phyloP scores from a whole-genome alignment of 2,888 invertebrate species.

The Molorchus minor region DNA sequence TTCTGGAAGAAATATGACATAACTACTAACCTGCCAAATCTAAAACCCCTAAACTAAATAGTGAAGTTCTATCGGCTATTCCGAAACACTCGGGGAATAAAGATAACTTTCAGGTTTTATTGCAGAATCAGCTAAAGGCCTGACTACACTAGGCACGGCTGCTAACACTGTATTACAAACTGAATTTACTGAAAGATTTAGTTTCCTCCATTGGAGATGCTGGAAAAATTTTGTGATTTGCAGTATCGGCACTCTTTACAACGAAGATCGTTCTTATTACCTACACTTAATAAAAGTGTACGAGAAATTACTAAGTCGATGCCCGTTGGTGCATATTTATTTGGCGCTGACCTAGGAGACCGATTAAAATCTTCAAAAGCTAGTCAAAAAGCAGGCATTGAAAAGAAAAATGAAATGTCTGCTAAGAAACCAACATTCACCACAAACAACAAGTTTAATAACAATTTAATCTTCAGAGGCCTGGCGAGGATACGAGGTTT shows the following conservation, averaged over 20 bases:
- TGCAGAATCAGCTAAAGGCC: not conserved
- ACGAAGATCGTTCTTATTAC: not conserved
- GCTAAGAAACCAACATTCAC: not conserved
- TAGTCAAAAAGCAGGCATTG: not conserved
- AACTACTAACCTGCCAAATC: too few species aligned
- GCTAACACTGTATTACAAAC: not conserved
- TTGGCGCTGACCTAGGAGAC: conserved; percentile 12
- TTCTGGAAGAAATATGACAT: too few species aligned
- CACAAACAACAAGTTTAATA: not conserved
- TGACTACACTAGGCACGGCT: not conserved
- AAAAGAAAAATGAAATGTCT: not conserved
- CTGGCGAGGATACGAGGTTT: not conserved
- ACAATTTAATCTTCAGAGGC: conserved; percentile 6
- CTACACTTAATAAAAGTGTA: not conserved
- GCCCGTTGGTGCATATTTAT: not conserved
- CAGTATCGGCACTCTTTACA: not conserved
- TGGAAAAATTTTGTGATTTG: not conserved
- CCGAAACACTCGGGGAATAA: not conserved
- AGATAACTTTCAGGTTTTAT: not conserved
- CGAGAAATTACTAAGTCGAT: not conserved
- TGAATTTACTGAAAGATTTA: not conserved
- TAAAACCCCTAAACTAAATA: too few species aligned
- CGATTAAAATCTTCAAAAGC: conserved; percentile 6
- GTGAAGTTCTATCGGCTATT: not conserved
- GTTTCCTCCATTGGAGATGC: not conserved